Evolutionary conservation across 23 tunicate species (phyloP), one percentile per base, ranked within the genome.

Genomic region (Botrylloides violaceus): DNA sequence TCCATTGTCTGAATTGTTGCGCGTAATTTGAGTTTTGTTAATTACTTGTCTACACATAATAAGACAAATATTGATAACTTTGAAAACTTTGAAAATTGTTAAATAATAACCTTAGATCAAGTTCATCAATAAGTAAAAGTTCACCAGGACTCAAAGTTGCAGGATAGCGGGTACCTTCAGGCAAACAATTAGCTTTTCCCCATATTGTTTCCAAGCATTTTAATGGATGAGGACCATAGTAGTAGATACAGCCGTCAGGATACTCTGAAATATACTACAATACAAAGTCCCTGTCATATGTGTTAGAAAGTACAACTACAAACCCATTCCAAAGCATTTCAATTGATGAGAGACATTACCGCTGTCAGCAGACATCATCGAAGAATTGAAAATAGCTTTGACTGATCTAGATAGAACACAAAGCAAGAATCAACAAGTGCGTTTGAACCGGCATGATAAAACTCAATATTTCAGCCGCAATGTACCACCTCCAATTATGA

Each of bases 311-410:
- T 29, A 58, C 4, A 58, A 58, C n/a, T 4, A 29, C 47, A 50
- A 26, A 72, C 77, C 43, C 34, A 72, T 55, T 72, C 77, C 77
- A 72, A 72, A 72, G 34, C 77, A 72, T 20, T 55, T 72, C 4
- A 20, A 34, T 36, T 72, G 77, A 55, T 55, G 28, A 22, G 37
- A 15, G 26, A 58, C 38, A 30, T 12, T 24, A 2, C 47, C 77
- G 55, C 3, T 26, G 34, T 72, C 77, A 15, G 77, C 62, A 57
- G 60, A 49, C 5, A 28, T 56, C 19, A 2, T 32, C 36, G 43
- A 48, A 2, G 23, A 29, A 28, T 55, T 55, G 2, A 72, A 55
- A 21, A 24, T 4, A 33, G 32, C 35, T 4, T 19, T 63, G 3
- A 63, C 34, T 29, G 70, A 3, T 3, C 70, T 63, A 34, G n/a